Conservation (phyloP, 1,140 invertebrate species). For the Tetraneura akinire region DNA sequence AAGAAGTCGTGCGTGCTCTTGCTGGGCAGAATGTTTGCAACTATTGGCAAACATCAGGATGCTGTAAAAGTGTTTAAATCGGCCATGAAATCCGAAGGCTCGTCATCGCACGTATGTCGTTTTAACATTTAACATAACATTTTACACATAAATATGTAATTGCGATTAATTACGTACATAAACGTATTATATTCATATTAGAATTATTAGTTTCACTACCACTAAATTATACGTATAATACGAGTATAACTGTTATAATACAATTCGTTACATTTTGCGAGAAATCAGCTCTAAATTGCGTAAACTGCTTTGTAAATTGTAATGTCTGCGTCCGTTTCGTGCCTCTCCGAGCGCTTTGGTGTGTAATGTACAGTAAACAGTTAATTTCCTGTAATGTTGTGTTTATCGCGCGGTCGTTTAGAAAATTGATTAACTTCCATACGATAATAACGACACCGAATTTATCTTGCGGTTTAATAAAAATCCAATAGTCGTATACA, state of each 20-base stretch:
- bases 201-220: no score
- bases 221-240: no score
- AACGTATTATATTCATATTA: no score
- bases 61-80: slow-evolving; percentile 85
- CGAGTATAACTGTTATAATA: no score
- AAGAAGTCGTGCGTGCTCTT: slow-evolving; percentile 88
- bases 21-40: slow-evolving; percentile 84
- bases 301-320: no score
- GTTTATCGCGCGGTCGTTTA: not conserved
- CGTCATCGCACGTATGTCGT: slow-evolving; percentile 19
- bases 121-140: no score
- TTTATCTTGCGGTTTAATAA: not conserved
- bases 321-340: no score
- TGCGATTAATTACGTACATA: no score
- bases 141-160: no score
- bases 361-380: no score
- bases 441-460: not conserved
- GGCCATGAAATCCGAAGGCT: slow-evolving; percentile 66
- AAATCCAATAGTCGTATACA: not conserved
- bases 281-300: no score
- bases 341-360: no score
- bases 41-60: slow-evolving; percentile 79
- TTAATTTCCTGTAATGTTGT: not conserved
- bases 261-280: not conserved
- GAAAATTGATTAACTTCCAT: not conserved